These are phyloP conservation scores for Tetropium fuscum DNA, from an alignment of 2,888 invertebrate genomes.

Conservation along the genomic window DNA sequence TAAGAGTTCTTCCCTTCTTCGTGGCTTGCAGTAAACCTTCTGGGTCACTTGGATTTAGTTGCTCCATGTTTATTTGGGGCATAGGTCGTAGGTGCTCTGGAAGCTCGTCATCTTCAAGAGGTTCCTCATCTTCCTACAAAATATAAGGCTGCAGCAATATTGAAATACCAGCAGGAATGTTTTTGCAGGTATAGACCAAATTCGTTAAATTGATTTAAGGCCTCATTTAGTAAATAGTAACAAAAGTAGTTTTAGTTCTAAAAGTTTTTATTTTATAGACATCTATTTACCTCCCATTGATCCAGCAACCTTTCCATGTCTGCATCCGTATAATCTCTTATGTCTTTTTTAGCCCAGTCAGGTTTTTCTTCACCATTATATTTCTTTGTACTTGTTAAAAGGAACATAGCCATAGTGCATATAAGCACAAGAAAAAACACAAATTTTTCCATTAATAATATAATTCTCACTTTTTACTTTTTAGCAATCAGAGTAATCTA, in stretches of 20 bases:
- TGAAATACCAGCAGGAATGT: no score
- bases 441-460: not conserved
- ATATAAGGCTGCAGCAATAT: no score
- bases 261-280: no score
- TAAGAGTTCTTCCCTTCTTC: constrained; percentile 95
- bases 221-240: no score
- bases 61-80: constrained; percentile 81
- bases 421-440: not conserved
- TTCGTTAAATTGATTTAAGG: no score
- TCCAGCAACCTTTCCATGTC: constrained; percentile 92
- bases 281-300: constrained; percentile 83
- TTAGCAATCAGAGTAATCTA: no score
- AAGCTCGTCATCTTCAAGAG: constrained; percentile 92
- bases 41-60: constrained; percentile 81
- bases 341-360: constrained; percentile 93
- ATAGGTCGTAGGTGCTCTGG: constrained; percentile 92
- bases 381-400: constrained; percentile 68
- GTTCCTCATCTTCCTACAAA: constrained; percentile 96
- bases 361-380: constrained; percentile 74
- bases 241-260: no score
- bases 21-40: constrained; percentile 88
- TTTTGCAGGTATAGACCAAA: no score
- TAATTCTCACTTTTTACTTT: no score
- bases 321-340: constrained; percentile 91
- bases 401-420: constrained; percentile 65